phyloP scores from a whole-genome alignment of 92 coral and sea anemone genomes.

The Porites evermanni region DNA sequence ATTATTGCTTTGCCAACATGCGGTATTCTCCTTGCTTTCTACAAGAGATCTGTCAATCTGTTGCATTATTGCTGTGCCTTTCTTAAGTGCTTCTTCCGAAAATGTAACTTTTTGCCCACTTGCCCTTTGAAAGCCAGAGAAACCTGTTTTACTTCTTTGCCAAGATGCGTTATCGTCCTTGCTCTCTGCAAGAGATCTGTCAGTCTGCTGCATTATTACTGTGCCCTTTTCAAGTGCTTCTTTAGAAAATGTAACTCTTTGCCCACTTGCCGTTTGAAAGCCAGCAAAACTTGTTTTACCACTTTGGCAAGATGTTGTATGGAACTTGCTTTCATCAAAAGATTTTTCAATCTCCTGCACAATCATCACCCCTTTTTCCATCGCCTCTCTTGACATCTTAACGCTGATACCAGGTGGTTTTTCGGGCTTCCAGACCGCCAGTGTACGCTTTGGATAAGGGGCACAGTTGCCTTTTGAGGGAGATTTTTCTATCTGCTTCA shows the following conservation, averaged over 20 bases:
- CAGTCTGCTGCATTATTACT: conserved; percentile 29
- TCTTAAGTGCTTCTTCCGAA: conserved; percentile 47
- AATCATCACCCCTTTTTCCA: no score
- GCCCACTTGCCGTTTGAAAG: conserved; percentile 54
- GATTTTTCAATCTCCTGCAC: no score
- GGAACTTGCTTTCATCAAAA: no score
- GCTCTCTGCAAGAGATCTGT: not conserved
- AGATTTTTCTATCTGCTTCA: no score
- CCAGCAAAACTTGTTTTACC: not conserved
- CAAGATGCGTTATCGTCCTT: not conserved
- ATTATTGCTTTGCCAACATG: not conserved
- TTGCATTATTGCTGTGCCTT: conserved; percentile 36
- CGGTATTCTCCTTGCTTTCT: not conserved
- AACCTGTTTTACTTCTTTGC: not conserved
- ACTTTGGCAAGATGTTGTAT: no score
- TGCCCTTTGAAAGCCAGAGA: conserved; percentile 41
- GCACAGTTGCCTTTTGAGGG: no score
- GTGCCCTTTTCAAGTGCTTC: conserved; percentile 57
- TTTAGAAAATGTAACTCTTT: conserved; percentile 38
- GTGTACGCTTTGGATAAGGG: no score
- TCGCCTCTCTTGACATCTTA: no score
- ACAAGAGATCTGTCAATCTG: not conserved
- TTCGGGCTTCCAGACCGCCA: no score
- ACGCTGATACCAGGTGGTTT: no score
- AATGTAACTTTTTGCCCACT: conserved; percentile 51